Evolutionary conservation across 1,140 invertebrate genomes (phyloP).

Genomic region (Oncopeltus fasciatus): DNA sequence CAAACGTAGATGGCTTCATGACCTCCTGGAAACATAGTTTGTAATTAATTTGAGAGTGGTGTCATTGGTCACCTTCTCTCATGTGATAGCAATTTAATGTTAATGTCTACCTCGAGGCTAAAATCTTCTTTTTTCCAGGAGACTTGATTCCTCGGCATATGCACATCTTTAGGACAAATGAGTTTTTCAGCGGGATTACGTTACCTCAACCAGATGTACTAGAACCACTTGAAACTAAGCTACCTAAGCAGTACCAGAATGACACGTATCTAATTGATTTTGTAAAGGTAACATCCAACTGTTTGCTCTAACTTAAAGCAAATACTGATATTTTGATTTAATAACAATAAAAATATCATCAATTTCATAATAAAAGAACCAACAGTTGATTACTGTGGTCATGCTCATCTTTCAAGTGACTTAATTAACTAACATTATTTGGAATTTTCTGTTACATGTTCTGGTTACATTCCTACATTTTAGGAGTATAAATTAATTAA

Average conservation of each 20-base stretch:
- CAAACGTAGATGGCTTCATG: no score
- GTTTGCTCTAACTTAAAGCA: no score
- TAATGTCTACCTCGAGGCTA: no score
- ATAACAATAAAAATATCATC: no score
- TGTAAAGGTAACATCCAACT: slow-evolving; percentile 64
- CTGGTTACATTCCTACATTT: no score
- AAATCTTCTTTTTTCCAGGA: slow-evolving; percentile 34
- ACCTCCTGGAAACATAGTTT: no score
- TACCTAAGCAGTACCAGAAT: slow-evolving; percentile 51
- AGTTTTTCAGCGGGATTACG: slow-evolving; percentile 85
- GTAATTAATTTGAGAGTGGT: no score
- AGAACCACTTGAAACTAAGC: slow-evolving; percentile 64
- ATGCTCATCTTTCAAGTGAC: neutral
- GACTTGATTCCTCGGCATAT: slow-evolving; percentile 87
- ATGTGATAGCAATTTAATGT: neutral
- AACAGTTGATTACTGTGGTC: neutral
- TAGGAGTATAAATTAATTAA: no score
- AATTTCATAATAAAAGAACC: neutral
- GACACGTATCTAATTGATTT: slow-evolving; percentile 64
- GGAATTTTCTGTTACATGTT: no score
- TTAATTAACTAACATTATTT: neutral
- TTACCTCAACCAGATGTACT: slow-evolving; percentile 77
- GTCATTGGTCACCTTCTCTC: no score
- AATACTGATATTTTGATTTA: no score
- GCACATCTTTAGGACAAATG: slow-evolving; percentile 87